phyloP scores from a whole-genome alignment of 2,113 vertebrate species.

The Fulmarus glacialis region DNA sequence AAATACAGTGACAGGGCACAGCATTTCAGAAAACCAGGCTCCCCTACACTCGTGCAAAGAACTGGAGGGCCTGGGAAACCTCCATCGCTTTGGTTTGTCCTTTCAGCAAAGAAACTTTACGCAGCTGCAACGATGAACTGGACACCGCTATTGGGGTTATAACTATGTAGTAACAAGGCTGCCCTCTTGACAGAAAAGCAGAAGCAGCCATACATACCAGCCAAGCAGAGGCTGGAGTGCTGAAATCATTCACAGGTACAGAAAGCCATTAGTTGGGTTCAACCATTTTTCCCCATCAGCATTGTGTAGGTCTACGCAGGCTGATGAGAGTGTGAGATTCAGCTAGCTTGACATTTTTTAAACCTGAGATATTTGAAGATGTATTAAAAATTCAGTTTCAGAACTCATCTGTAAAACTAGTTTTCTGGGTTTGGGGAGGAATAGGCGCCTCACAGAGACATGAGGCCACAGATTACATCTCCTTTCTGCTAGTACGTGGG shows the following conservation, averaged over 20 bases:
- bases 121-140: background rate
- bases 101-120: background rate
- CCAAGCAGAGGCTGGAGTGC: background rate
- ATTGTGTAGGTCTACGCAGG: background rate
- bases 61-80: background rate
- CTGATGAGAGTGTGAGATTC: background rate
- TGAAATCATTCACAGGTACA: background rate
- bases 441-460: background rate
- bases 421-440: background rate
- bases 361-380: background rate
- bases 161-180: background rate
- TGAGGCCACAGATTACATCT: background rate
- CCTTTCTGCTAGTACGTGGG: background rate
- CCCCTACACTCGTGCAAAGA: background rate
- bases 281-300: background rate
- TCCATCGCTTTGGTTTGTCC: background rate
- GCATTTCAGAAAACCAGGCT: background rate
- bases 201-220: background rate
- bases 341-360: background rate
- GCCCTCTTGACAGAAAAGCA: background rate
- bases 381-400: background rate
- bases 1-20: background rate
- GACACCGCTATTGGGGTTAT: background rate
- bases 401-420: background rate
- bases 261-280: background rate